Evolutionary conservation across 1,140 invertebrate genomes (phyloP).

Genomic region (Zelostemma sp.): DNA sequence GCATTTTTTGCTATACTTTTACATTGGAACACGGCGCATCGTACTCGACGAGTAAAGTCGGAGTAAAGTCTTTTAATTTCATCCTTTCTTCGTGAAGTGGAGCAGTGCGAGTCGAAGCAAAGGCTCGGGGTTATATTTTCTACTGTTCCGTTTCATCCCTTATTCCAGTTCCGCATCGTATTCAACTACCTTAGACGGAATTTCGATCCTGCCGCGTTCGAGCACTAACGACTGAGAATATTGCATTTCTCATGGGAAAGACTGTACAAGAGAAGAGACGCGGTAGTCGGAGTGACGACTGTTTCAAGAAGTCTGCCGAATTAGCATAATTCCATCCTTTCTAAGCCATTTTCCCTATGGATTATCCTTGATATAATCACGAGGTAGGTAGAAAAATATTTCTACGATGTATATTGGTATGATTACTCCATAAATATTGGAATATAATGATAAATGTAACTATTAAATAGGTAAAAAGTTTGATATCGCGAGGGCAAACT

Average conservation of each 20-base stretch:
- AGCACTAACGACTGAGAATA: slow-evolving; percentile 42
- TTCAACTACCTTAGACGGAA: slow-evolving; percentile 14
- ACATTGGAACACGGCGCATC: neutral
- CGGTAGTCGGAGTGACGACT: neutral
- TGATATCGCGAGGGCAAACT: too few species aligned
- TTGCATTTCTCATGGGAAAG: slow-evolving; percentile 38
- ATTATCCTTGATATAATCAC: slow-evolving; percentile 40
- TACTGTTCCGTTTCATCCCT: slow-evolving; percentile 29
- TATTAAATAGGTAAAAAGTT: too few species aligned
- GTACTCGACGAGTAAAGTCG: neutral
- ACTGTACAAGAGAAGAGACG: slow-evolving; percentile 18
- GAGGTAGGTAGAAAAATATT: slow-evolving; percentile 34
- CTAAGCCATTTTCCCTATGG: slow-evolving; percentile 41
- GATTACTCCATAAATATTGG: too few species aligned
- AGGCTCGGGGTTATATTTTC: slow-evolving; percentile 34
- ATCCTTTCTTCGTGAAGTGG: neutral
- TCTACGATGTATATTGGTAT: too few species aligned
- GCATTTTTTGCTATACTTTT: neutral
- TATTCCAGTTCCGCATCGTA: slow-evolving; percentile 18
- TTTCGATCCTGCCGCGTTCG: slow-evolving; percentile 35
- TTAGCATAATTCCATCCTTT: slow-evolving; percentile 61
- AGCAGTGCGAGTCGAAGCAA: neutral
- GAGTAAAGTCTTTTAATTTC: neutral
- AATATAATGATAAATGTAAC: too few species aligned
- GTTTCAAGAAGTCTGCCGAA: slow-evolving; percentile 24